Conservation (phyloP, 1,140 invertebrate genomes). For the Lineus longissimus region DNA sequence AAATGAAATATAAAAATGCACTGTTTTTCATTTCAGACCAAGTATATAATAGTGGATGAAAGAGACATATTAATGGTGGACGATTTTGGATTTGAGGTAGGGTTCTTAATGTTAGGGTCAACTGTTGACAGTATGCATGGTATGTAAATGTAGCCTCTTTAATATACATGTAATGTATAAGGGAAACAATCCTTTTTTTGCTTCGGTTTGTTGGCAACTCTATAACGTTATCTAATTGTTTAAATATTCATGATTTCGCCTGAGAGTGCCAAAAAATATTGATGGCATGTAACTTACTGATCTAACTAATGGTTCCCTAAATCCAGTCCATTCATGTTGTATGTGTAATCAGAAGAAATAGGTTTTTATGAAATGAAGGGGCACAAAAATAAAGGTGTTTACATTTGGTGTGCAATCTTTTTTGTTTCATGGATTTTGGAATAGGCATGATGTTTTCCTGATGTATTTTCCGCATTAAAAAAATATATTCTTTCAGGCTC, state of each 20-base stretch:
- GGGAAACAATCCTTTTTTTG: neutral
- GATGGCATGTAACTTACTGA: too few species aligned
- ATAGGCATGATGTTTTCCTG: neutral
- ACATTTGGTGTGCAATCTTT: neutral
- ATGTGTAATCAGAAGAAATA: too few species aligned
- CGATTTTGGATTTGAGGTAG: conserved; percentile 56
- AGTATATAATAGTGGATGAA: conserved; percentile 58
- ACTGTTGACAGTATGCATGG: neutral
- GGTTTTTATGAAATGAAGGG: too few species aligned
- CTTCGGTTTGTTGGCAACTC: neutral
- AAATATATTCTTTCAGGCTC: conserved; percentile 44
- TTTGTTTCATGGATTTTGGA: neutral
- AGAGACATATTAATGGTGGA: conserved; percentile 56
- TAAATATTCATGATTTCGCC: neutral
- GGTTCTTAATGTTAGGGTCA: conserved; percentile 12
- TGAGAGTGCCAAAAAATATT: neutral
- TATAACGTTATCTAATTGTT: neutral
- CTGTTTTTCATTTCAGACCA: conserved; percentile 48
- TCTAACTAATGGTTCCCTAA: too few species aligned
- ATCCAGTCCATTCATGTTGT: too few species aligned
- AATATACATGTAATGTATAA: neutral
- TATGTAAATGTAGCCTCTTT: neutral
- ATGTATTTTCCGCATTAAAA: too few species aligned
- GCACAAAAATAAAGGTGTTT: too few species aligned
- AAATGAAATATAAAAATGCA: neutral